Percentiles rank a stretch among this genome's conserved stretches.
phyloP scores from a whole-genome alignment of 2,797 vertebrate genomes.

The Neosilurus hyrtlii region DNA sequence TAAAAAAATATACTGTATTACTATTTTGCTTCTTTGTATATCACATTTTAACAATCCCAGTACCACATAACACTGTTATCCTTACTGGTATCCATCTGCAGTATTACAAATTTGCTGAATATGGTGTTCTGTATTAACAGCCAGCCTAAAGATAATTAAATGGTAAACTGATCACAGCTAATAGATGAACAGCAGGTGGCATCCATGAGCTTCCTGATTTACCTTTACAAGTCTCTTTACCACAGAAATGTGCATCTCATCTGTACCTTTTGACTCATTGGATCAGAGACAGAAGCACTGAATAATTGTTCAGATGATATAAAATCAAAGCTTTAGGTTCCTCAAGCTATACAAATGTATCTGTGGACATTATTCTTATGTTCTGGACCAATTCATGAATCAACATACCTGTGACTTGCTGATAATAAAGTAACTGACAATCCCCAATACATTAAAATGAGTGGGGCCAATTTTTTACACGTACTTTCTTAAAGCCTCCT shows the following conservation, averaged over 20 bases:
- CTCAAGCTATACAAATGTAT: not conserved
- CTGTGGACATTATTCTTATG: not conserved
- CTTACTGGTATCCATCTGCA: no score
- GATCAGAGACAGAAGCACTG: not conserved
- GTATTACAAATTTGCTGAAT: not conserved
- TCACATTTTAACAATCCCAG: not conserved
- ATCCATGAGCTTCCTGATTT: conserved; percentile 64
- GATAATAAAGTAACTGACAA: not conserved
- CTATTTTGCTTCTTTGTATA: not conserved
- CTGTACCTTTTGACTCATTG: not conserved
- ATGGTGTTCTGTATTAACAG: not conserved
- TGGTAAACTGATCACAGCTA: conserved; percentile 4
- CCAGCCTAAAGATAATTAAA: not conserved
- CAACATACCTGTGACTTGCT: not conserved
- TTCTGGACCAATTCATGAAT: not conserved
- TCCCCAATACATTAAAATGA: not conserved
- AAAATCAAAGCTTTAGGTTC: not conserved
- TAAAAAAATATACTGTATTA: not conserved
- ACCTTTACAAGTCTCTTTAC: conserved; percentile 27
- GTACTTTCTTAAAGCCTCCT: not conserved
- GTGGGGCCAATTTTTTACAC: not conserved
- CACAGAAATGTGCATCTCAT: not conserved
- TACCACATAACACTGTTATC: not conserved
- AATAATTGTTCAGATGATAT: not conserved
- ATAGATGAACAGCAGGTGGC: conserved; percentile 70